These are phyloP conservation scores for Cacoxenus indagator DNA, from an alignment of 2,888 invertebrate genomes.

Conservation along the genomic window DNA sequence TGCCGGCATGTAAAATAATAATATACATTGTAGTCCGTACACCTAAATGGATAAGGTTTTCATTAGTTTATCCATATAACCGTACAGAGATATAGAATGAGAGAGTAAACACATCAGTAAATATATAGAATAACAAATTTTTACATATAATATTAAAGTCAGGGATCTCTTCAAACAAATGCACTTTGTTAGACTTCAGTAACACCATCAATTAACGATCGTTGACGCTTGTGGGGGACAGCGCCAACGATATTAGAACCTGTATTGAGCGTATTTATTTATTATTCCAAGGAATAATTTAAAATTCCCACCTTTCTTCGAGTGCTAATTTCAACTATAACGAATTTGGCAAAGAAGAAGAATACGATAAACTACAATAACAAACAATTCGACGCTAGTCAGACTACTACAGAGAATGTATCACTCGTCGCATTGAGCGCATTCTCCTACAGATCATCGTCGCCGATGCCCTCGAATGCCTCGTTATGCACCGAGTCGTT, in stretches of 20 bases:
- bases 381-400: not conserved
- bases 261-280: constrained; percentile 8
- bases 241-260: constrained; percentile 51
- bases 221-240: not conserved
- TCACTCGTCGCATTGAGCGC: not conserved
- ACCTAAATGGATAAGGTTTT: constrained; percentile 18
- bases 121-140: constrained; percentile 19
- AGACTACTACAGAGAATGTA: not conserved
- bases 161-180: not conserved
- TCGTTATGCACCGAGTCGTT: constrained; percentile 86
- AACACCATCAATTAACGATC: not conserved
- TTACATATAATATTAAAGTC: not conserved
- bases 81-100: not conserved
- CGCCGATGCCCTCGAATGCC: constrained; percentile 95
- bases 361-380: not conserved
- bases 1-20: constrained; percentile 8
- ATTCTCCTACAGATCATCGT: constrained; percentile 83
- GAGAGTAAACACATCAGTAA: constrained; percentile 16
- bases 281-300: not conserved
- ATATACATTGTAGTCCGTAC: constrained; percentile 24
- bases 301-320: not conserved
- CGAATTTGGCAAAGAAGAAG: not conserved
- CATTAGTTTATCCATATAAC: not conserved
- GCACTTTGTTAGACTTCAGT: not conserved
- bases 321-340: constrained; percentile 1